Conservation (phyloP, 30 jellyfish, hydroid and myxozoan genomes). For the Aurelia sp. region DNA sequence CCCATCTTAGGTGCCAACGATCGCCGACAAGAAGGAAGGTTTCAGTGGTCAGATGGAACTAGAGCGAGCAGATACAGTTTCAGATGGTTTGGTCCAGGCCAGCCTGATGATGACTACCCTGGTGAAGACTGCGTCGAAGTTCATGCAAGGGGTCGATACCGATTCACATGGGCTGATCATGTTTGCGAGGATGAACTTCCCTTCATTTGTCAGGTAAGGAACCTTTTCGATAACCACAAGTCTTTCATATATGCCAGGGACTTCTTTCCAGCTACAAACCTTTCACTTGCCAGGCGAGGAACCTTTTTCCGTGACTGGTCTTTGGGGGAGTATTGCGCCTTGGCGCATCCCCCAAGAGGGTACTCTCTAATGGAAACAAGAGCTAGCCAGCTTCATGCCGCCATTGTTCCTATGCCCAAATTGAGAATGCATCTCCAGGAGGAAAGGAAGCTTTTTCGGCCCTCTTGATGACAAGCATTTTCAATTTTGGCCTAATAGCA, state of each 20-base stretch:
- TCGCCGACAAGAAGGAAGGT: slow-evolving; percentile 64
- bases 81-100: slow-evolving; percentile 87
- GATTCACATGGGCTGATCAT: slow-evolving; percentile 78
- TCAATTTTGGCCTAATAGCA: no score
- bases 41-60: slow-evolving; percentile 94
- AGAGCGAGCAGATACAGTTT: slow-evolving; percentile 69
- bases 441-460: no score
- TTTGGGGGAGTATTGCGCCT: no score
- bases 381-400: no score
- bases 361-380: no score
- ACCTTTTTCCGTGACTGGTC: background rate
- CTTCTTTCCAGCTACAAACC: background rate
- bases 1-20: slow-evolving; percentile 79
- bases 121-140: slow-evolving; percentile 93
- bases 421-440: no score
- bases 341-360: no score
- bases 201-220: slow-evolving; percentile 86
- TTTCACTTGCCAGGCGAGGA: slow-evolving; percentile 80
- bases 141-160: slow-evolving; percentile 67
- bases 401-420: no score
- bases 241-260: no score
- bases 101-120: slow-evolving; percentile 63
- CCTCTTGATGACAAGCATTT: no score
- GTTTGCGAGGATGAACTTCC: slow-evolving; percentile 78
- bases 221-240: background rate